phyloP scores from a whole-genome alignment of 2,888 invertebrate species.

The Cerastoderma edule region DNA sequence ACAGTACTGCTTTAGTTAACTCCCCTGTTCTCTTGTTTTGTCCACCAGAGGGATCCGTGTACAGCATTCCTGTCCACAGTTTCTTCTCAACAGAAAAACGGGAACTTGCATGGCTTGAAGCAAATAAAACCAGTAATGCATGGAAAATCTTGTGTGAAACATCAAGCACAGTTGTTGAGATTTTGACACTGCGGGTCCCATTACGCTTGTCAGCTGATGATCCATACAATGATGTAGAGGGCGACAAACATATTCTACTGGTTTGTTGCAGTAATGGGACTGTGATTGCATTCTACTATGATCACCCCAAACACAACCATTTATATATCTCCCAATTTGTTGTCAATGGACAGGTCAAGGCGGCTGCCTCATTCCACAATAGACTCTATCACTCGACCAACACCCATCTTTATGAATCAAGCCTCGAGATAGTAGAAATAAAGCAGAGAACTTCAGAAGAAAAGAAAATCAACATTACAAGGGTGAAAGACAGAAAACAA shows the following conservation, averaged over 20 bases:
- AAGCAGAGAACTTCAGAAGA: background rate
- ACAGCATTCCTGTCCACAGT: slow-evolving; percentile 39
- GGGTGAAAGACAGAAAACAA: slow-evolving; percentile 1
- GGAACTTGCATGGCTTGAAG: background rate
- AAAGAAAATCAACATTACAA: background rate
- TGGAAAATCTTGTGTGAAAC: slow-evolving; percentile 44
- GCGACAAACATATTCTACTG: slow-evolving; percentile 1
- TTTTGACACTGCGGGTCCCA: slow-evolving; percentile 22
- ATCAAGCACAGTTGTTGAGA: slow-evolving; percentile 20
- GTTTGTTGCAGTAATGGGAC: slow-evolving; percentile 26
- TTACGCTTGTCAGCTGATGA: background rate
- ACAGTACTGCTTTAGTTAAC: slow-evolving; percentile 31
- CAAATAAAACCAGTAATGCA: background rate
- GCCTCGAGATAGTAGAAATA: background rate
- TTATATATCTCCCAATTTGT: slow-evolving; percentile 27
- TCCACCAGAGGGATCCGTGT: slow-evolving; percentile 49
- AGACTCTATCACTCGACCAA: slow-evolving; percentile 43
- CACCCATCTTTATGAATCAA: slow-evolving; percentile 35
- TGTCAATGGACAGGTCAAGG: slow-evolving; percentile 34
- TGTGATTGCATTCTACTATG: slow-evolving; percentile 24
- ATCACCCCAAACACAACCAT: background rate
- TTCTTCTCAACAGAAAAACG: background rate
- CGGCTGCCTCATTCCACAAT: slow-evolving; percentile 22
- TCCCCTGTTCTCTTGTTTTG: slow-evolving; percentile 45
- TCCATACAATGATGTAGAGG: background rate